A percentile compares a stretch with the other conserved stretches of the same genome.
Evolutionary conservation across 2,797 vertebrate species (phyloP).

Genomic region (Falco naumanni): DNA sequence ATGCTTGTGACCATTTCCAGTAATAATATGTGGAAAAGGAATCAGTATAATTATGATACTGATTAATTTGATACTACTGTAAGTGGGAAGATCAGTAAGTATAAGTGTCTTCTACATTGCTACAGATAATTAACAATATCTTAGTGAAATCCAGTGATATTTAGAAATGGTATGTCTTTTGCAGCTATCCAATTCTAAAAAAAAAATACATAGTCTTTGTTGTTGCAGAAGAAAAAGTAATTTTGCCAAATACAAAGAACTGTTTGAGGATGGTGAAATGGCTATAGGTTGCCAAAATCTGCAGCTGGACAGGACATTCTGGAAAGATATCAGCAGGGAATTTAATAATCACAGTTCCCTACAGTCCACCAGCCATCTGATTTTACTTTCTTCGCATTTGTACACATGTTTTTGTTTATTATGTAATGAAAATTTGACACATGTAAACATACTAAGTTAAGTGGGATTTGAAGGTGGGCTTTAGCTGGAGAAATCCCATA

Average conservation of each 20-base stretch:
- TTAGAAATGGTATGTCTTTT: not conserved
- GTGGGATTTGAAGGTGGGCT: constrained; percentile 28
- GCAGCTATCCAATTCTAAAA: not conserved
- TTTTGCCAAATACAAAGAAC: not conserved
- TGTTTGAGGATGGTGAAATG: constrained; percentile 10
- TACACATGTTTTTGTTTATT: constrained; percentile 62
- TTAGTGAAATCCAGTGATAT: not conserved
- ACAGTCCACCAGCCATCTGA: constrained; percentile 1
- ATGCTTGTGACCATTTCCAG: not conserved
- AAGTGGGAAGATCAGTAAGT: not conserved
- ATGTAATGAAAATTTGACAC: constrained; percentile 51
- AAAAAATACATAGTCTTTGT: not conserved
- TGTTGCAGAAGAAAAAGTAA: not conserved
- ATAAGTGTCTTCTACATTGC: not conserved
- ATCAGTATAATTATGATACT: not conserved
- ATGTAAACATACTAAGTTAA: constrained; percentile 42
- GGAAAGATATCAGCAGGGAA: constrained; percentile 35
- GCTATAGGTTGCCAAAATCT: constrained; percentile 28
- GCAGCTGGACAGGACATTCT: constrained; percentile 44
- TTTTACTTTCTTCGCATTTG: constrained; percentile 49
- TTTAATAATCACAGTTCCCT: constrained; percentile 26
- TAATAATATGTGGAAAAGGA: not conserved
- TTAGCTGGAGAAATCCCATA: constrained; percentile 45
- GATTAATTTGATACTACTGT: not conserved
- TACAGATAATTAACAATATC: not conserved